Base-by-base conservation (phyloP, 2,888 invertebrate species). In the Germaria angustata region DNA sequence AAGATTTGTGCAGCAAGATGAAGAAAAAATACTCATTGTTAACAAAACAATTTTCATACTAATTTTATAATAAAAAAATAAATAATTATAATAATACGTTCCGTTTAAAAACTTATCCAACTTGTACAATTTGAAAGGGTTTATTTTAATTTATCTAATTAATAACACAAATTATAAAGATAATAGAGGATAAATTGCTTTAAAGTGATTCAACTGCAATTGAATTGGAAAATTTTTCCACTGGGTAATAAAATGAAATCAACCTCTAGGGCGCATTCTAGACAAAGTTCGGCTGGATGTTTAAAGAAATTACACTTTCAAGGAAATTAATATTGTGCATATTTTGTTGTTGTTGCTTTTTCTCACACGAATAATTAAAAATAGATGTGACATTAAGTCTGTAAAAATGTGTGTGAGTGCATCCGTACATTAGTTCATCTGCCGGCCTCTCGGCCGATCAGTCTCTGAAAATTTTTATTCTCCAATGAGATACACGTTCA, bases 381-480 rank as follows among this genome's bases (percentile, higher is more conserved):
- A 72, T 72, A 72, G 51, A 57, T 36, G 46, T 66, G 75, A 75
- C 57, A 66, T 46, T 24, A 65, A 75, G 44, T 34, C 34, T 20
- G 41, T 41, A 66, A 66, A 75, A 55, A n/a, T 17, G 17, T 34
- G 22, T 4, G 24, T 24, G 20, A 13, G 17, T 28, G 44, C 6
- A 28, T 3, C 6, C 41, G 49, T 34, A 4, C 41, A 6, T 20
- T 1, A n/a, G 24, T 22, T 8, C 32, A n/a, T 22, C n/a, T 13
- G n/a, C 13, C 22, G 15, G 39, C 41, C 22, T 17, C 36, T 63
- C 24, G 41, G 1, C 17, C 22, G 32, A 24, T 34, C 20, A 1
- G 24, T 57, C 20, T 15, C 34, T 69, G 24, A 15, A 55, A 53
- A 39, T 55, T 63, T n/a, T 2, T 22, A 41, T 51, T 51, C 20